Evolutionary conservation across 2,888 invertebrate species (phyloP).

Genomic region (Pristionchus arcanus): DNA sequence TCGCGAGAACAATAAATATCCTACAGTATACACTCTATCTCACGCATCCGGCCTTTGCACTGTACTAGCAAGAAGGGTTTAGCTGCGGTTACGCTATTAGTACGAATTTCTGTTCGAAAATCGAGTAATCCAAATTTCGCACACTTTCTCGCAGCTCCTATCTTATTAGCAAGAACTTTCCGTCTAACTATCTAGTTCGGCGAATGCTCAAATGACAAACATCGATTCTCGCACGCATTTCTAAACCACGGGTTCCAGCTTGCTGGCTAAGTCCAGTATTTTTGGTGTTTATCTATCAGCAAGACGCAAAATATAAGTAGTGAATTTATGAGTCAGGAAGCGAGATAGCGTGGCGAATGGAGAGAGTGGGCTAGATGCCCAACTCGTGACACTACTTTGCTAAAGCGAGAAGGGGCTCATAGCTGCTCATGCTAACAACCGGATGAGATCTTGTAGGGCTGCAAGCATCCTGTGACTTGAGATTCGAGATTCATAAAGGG

Average conservation of each 20-base stretch:
- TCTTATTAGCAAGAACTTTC: background rate
- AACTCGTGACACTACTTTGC: constrained; percentile 3
- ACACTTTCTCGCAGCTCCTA: too few species aligned
- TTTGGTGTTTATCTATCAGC: background rate
- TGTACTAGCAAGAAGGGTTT: too few species aligned
- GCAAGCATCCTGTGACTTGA: background rate
- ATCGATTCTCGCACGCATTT: background rate
- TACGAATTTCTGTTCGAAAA: too few species aligned
- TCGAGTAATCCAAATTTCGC: too few species aligned
- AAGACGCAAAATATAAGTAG: background rate
- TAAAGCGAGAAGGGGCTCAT: background rate
- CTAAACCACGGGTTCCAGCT: background rate
- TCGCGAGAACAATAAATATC: too few species aligned
- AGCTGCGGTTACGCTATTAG: too few species aligned
- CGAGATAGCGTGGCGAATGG: background rate
- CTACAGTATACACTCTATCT: too few species aligned
- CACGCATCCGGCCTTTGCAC: too few species aligned
- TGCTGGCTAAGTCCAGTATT: background rate
- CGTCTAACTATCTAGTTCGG: background rate
- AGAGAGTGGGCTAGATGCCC: background rate
- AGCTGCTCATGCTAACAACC: background rate
- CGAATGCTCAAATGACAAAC: background rate
- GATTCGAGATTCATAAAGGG: background rate
- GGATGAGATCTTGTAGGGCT: background rate
- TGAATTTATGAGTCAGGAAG: background rate